phyloP scores from a whole-genome alignment of 2,113 vertebrate species.

The Seriola dumerili region DNA sequence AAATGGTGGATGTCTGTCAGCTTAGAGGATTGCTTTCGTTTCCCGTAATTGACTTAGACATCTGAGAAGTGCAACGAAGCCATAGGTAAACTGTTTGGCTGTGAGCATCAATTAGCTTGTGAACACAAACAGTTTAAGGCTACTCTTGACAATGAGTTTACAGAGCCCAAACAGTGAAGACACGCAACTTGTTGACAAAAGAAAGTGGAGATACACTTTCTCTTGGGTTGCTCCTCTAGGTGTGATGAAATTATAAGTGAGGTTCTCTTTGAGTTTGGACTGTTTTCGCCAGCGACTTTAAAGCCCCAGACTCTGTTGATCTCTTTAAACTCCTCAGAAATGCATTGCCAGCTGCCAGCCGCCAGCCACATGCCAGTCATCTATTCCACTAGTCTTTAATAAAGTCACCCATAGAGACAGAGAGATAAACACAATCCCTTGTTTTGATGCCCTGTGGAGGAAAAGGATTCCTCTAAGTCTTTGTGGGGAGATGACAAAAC shows the following conservation, averaged over 20 bases:
- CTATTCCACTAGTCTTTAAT: slow-evolving; percentile 68
- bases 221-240: slow-evolving; percentile 22
- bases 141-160: not conserved
- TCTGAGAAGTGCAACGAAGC: slow-evolving; percentile 24
- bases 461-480: slow-evolving; percentile 48
- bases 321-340: slow-evolving; percentile 73
- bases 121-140: slow-evolving; percentile 54
- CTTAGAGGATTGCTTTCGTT: not conserved
- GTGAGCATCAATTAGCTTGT: slow-evolving; percentile 51
- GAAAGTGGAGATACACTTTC: slow-evolving; percentile 33
- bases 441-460: slow-evolving; percentile 67
- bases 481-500: slow-evolving; percentile 41
- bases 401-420: slow-evolving; percentile 66
- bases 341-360: slow-evolving; percentile 67
- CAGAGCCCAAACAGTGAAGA: not conserved
- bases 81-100: slow-evolving; percentile 36
- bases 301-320: slow-evolving; percentile 59
- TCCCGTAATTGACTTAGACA: slow-evolving; percentile 43
- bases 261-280: slow-evolving; percentile 45
- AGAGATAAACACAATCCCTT: slow-evolving; percentile 73
- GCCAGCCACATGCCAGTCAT: slow-evolving; percentile 66
- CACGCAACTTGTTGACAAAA: slow-evolving; percentile 34
- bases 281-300: slow-evolving; percentile 43
- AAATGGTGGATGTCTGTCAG: not conserved
- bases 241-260: slow-evolving; percentile 43